Conservation (phyloP, 2,888 invertebrate species). For the Seladonia tumulorum region DNA sequence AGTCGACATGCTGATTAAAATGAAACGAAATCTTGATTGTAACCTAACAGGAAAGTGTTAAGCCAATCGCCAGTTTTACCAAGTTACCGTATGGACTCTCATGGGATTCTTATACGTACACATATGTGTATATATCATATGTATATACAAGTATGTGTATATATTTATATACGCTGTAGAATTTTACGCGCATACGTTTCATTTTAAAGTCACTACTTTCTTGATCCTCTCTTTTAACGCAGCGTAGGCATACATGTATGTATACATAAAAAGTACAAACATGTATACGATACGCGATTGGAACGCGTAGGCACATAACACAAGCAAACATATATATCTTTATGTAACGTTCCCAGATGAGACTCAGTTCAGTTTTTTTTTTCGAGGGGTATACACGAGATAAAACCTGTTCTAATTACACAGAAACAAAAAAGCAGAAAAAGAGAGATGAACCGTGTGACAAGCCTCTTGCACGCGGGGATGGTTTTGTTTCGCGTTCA, state of each 20-base stretch:
- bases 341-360: slow-evolving; percentile 54
- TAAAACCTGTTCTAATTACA: slow-evolving; percentile 30
- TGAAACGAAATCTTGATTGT: background rate
- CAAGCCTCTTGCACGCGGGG: slow-evolving; percentile 21
- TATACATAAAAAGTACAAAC: slow-evolving; percentile 2
- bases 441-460: background rate
- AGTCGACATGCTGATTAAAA: background rate
- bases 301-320: slow-evolving; percentile 29
- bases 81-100: slow-evolving; percentile 31
- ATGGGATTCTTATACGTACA: slow-evolving; percentile 11
- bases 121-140: background rate
- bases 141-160: background rate
- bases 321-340: slow-evolving; percentile 49
- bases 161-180: slow-evolving; percentile 14
- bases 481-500: slow-evolving; percentile 38
- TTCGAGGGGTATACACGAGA: slow-evolving; percentile 1
- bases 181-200: slow-evolving; percentile 26
- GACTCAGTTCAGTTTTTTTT: slow-evolving; percentile 47
- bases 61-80: slow-evolving; percentile 21
- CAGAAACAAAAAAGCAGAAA: slow-evolving; percentile 6
- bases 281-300: background rate
- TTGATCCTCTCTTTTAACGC: slow-evolving; percentile 34
- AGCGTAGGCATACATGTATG: slow-evolving; percentile 35
- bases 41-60: slow-evolving; percentile 38
- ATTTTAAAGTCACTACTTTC: slow-evolving; percentile 19